A percentile compares a stretch with the other conserved stretches of the same genome.
Conservation (phyloP, 2,888 invertebrate genomes). For the Colostygia pectinataria region DNA sequence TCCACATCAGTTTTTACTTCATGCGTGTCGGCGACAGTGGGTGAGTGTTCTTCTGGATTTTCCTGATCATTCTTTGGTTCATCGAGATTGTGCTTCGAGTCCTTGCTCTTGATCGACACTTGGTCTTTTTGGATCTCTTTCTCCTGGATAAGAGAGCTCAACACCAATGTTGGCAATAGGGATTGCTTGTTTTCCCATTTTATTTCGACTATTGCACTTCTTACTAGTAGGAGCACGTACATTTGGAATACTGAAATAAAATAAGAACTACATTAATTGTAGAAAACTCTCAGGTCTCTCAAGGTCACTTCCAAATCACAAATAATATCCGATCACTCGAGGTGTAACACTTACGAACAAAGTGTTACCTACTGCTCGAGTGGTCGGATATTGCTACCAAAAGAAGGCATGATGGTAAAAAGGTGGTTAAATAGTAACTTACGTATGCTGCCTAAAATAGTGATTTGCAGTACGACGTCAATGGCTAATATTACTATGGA, state of each 20-base stretch:
- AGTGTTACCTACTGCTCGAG: too few species aligned
- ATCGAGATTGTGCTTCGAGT: conserved; percentile 12
- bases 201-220: conserved; percentile 61
- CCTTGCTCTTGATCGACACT: conserved; percentile 11
- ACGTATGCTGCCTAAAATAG: conserved; percentile 52
- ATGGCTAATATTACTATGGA: conserved; percentile 58
- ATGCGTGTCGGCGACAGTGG: conserved; percentile 1
- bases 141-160: conserved; percentile 41
- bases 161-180: conserved; percentile 38
- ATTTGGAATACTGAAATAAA: conserved; percentile 56
- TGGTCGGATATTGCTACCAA: too few species aligned
- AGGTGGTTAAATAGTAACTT: conserved; percentile 30
- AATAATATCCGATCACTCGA: too few species aligned
- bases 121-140: conserved; percentile 22
- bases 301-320: too few species aligned
- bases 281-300: too few species aligned
- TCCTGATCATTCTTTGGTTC: conserved; percentile 11
- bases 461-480: conserved; percentile 45
- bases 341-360: too few species aligned
- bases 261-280: too few species aligned
- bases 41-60: conserved; percentile 2
- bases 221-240: conserved; percentile 56
- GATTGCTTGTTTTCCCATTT: conserved; percentile 39
- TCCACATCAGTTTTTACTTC: conserved; percentile 8
- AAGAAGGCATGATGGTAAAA: background rate